Percentiles rank a stretch among this genome's conserved stretches.
These are phyloP conservation scores for Triplophysa rosa DNA, from an alignment of 2,113 vertebrate species.

Conservation along the genomic window DNA sequence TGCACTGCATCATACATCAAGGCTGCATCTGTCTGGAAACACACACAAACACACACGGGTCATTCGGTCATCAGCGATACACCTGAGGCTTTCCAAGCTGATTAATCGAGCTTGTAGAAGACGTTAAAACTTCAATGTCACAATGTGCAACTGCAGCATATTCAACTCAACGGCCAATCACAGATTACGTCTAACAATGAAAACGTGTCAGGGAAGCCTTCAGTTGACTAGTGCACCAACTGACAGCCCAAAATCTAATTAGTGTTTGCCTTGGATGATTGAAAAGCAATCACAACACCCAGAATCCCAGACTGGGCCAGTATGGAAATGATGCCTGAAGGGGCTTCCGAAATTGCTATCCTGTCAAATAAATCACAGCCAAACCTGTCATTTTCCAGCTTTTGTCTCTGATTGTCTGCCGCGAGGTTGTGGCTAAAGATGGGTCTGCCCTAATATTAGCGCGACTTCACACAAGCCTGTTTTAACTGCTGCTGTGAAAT, in stretches of 20 bases:
- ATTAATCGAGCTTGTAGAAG: neutral
- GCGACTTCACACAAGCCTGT: conserved; percentile 35
- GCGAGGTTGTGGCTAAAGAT: conserved; percentile 52
- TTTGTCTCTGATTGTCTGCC: conserved; percentile 58
- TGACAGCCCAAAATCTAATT: conserved; percentile 68
- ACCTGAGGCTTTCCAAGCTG: conserved; percentile 1
- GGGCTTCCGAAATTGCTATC: conserved; percentile 58
- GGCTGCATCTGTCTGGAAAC: conserved; percentile 91
- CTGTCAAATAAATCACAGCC: conserved; percentile 58
- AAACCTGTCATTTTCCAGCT: conserved; percentile 59
- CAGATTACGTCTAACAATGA: conserved; percentile 13
- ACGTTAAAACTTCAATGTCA: neutral
- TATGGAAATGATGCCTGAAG: conserved; percentile 64
- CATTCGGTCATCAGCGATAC: conserved; percentile 1
- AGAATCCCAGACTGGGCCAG: conserved; percentile 58
- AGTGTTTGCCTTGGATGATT: conserved; percentile 76
- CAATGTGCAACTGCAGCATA: neutral
- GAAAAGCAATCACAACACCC: conserved; percentile 77
- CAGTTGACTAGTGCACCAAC: conserved; percentile 63
- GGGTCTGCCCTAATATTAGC: conserved; percentile 45
- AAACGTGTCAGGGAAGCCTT: conserved; percentile 32
- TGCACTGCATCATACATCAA: conserved; percentile 98
- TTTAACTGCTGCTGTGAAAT: conserved; percentile 40
- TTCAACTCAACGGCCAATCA: conserved; percentile 4
- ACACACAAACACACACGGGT: conserved; percentile 32